Conservation (phyloP, 1,140 invertebrate genomes). For the Lepidurus apus region DNA sequence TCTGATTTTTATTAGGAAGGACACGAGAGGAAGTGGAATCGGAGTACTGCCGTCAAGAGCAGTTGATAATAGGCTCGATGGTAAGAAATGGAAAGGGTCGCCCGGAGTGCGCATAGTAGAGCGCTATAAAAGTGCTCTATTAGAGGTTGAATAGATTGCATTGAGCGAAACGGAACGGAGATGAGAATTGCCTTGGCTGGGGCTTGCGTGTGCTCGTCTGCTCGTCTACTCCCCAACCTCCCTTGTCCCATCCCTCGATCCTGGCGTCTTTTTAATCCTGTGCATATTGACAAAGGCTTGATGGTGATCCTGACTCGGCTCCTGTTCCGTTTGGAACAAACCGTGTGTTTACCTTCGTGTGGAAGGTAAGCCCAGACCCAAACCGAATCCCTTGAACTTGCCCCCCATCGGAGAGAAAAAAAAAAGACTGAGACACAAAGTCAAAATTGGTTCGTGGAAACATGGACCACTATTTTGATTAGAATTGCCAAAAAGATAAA, state of each 20-base stretch:
- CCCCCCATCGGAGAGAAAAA: not conserved
- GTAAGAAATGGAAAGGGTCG: not conserved
- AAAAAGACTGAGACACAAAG: not conserved
- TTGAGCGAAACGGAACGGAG: not conserved
- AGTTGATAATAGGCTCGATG: not conserved
- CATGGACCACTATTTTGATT: no score
- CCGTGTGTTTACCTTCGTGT: not conserved
- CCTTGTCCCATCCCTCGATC: not conserved
- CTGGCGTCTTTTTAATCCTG: not conserved
- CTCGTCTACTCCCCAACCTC: not conserved
- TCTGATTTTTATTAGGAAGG: not conserved
- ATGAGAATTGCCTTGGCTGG: not conserved
- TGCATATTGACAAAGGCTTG: slow-evolving; percentile 21
- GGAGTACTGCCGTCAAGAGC: not conserved
- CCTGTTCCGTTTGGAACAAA: not conserved
- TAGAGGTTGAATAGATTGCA: slow-evolving; percentile 8
- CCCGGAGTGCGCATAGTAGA: not conserved
- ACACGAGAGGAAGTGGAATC: not conserved
- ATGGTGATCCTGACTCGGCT: slow-evolving; percentile 6
- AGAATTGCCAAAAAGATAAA: no score
- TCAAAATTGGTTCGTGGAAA: not conserved
- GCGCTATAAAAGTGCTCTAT: not conserved
- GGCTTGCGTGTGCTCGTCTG: not conserved
- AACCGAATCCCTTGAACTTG: not conserved
- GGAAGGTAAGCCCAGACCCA: slow-evolving; percentile 4